Percentiles rank a stretch among this genome's conserved stretches.
phyloP scores from a whole-genome alignment of 2,888 invertebrate genomes.

The Scotopteryx bipunctaria region DNA sequence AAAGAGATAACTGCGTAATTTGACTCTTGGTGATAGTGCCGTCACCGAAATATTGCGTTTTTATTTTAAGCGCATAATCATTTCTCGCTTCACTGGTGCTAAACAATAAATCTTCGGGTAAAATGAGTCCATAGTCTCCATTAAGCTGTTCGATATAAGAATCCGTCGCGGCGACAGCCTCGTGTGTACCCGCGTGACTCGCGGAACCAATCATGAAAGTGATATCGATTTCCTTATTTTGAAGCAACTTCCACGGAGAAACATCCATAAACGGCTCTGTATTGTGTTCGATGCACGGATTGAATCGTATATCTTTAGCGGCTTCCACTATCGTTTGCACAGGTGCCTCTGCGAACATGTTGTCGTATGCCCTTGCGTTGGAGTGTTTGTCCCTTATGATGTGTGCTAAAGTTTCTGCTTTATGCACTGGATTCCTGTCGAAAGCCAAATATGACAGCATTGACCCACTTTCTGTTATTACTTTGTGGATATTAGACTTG shows the following conservation, averaged over 20 bases:
- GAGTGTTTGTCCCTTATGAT: slow-evolving; percentile 48
- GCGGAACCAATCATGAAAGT: slow-evolving; percentile 63
- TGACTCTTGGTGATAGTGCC: slow-evolving; percentile 43
- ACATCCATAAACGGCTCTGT: slow-evolving; percentile 50
- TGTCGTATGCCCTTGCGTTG: slow-evolving; percentile 19
- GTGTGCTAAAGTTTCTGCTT: slow-evolving; percentile 54
- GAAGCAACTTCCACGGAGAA: slow-evolving; percentile 57
- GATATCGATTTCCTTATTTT: slow-evolving; percentile 41
- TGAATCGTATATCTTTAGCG: slow-evolving; percentile 47
- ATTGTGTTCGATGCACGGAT: slow-evolving; percentile 57
- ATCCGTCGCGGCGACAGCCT: slow-evolving; percentile 49
- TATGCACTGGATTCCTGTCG: slow-evolving; percentile 56
- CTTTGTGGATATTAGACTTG: slow-evolving; percentile 55
- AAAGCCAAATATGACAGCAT: slow-evolving; percentile 63
- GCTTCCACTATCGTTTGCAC: slow-evolving; percentile 43
- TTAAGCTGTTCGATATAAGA: slow-evolving; percentile 49
- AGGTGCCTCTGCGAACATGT: slow-evolving; percentile 38
- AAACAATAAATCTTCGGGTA: slow-evolving; percentile 64
- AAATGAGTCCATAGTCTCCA: slow-evolving; percentile 41
- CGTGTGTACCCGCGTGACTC: slow-evolving; percentile 57
- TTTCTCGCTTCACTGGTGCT: slow-evolving; percentile 36
- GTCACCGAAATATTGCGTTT: slow-evolving; percentile 56
- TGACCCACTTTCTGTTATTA: slow-evolving; percentile 68
- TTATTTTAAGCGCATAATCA: slow-evolving; percentile 45
- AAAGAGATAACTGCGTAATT: slow-evolving; percentile 48